Evolutionary conservation across 2,797 vertebrate genomes (phyloP).

Genomic region (Rachycentron canadum): DNA sequence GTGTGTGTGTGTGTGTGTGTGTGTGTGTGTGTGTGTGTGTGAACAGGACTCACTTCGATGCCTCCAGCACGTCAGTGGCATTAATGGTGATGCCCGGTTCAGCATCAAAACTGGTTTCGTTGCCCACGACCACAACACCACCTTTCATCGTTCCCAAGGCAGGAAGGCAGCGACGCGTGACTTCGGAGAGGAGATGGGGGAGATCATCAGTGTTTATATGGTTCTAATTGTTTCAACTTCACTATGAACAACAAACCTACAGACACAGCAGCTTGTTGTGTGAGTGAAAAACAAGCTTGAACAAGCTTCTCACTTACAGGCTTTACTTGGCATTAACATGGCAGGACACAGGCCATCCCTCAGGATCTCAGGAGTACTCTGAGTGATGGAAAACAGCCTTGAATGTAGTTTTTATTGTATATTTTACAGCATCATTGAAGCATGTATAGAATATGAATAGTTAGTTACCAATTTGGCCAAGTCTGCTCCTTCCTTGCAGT

Average conservation of each 20-base stretch:
- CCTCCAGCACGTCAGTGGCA: slow-evolving; percentile 91
- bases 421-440: background rate
- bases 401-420: background rate
- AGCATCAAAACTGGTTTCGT: slow-evolving; percentile 84
- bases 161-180: slow-evolving; percentile 92
- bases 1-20: slow-evolving; percentile 5
- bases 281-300: background rate
- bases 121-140: slow-evolving; percentile 89
- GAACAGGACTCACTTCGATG: slow-evolving; percentile 88
- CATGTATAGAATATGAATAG: background rate
- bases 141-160: slow-evolving; percentile 86
- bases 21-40: background rate
- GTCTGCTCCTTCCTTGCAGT: slow-evolving; percentile 85
- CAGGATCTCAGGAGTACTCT: slow-evolving; percentile 85
- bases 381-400: slow-evolving; percentile 34
- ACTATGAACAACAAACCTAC: background rate
- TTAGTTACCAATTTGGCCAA: slow-evolving; percentile 62
- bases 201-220: background rate
- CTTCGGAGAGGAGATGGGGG: slow-evolving; percentile 77
- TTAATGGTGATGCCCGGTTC: slow-evolving; percentile 78
- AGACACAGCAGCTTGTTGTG: background rate
- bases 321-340: slow-evolving; percentile 91
- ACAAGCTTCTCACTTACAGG: slow-evolving; percentile 83
- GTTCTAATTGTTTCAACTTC: slow-evolving; percentile 1
- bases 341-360: slow-evolving; percentile 88